Evolutionary conservation across 2,797 vertebrate genomes (phyloP), one percentile per base, ranked within the genome.

Genomic region (Sternarchorhynchus goeldii): DNA sequence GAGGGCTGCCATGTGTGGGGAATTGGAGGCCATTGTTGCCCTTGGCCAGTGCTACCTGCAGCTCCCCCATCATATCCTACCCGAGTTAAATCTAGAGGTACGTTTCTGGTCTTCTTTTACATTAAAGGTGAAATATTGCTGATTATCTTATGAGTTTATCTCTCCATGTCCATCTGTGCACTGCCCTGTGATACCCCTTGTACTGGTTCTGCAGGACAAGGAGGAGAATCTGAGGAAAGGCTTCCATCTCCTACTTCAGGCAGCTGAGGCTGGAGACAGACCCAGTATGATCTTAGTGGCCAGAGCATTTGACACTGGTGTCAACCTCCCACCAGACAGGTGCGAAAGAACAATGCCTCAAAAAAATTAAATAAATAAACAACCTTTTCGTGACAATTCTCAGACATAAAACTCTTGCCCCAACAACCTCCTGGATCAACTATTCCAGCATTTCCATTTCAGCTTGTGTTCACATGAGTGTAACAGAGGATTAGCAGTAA

Each of bases 1-100:
- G 86, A 93, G 94, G 0, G 97, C 98, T 0, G 95, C 96, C 0
- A 91, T 95, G 91, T 97, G 97, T 1, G 98, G 97, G 1, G 98
- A 99, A 88, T 93, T 99, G 88, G 96, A 98, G 86, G 98, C 97
- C 88, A 98, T 99, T 0, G 89, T 97, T 17, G 96, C 92, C 0
- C 85, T 99, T 16, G 97, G 97, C 0, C 95, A 96, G 82, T 96
- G 95, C 89, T 95, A 85, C 65, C 88, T 94, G 17, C 96, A 97
- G 91, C 92, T 98, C 84, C 95, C 97, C 0, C 97, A 99, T 86
- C 96, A 97, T 84, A 94, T 99, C 67, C 93, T 99, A 59, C 87
- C 95, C 0, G 95, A 98, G 5, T 82, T 96, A 75, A 89, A 90
- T 72, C 80, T 97, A 66, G 85, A 97, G 95, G 98, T 99, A 89